Base-by-base conservation (phyloP, 2,888 invertebrate species). In the Conchocele bisecta region DNA sequence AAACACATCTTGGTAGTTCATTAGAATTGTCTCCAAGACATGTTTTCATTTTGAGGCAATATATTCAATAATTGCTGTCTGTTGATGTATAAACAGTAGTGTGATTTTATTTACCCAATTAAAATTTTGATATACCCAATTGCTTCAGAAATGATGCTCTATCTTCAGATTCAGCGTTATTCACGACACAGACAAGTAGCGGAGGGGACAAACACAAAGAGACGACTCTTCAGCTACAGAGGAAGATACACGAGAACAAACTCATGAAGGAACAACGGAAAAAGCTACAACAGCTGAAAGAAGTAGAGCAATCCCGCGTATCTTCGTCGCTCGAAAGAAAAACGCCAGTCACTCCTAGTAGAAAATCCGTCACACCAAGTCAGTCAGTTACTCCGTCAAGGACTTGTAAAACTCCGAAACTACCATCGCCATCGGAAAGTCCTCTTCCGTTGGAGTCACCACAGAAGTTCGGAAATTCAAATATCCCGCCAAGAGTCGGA, bases 221-320 rank as follows among this genome's bases (percentile, higher is more conserved):
- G 86, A 93, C 93, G 50, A 94, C 94, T 82, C 86, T 94, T 51
- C 94, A 94, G 76, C 90, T 94, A 54, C 94, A 95, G 85, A 93
- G 94, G 76, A 95, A 95, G 90, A 91, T 95, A 64, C 93, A 94
- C 73, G 94, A 94, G 86, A 76, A 95, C 94, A 89, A 88, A 63
- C 92, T 93, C 29, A 93, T 93, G 53, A 92, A 94, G 89, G 93
- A 95, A 91, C 93, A 94, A 83, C 94, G 94, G 86, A 91, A 93
- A 7, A 76, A 76, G 51, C 39, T 69, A 39, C 73, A 80, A 54
- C 70, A 77, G n/a, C 35, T 77, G 51, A 61, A 68, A 31, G 69
- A 71, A 37, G 71, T 66, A 24, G 65, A 68, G 39, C 56, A 61
- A 31, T 35, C 31, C 28, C 37, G 6, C 17, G 48, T 33, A n/a